A percentile compares a stretch with the other conserved stretches of the same genome.
Evolutionary conservation across 1,140 invertebrate genomes (phyloP).

Genomic region (Drosophila simulans): DNA sequence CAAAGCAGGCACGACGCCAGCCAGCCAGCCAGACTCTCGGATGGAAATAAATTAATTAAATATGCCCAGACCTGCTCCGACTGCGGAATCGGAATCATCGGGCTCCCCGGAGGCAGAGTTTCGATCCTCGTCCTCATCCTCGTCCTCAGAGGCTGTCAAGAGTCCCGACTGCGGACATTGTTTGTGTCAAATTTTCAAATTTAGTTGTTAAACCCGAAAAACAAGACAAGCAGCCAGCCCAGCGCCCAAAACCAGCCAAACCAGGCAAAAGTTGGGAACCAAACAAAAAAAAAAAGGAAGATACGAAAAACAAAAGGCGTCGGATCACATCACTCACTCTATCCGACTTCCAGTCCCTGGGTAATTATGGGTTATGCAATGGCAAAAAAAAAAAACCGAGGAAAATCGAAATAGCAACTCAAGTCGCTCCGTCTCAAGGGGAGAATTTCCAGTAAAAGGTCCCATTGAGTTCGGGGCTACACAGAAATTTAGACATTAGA

Average conservation of each 20-base stretch:
- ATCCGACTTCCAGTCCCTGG: slow-evolving; percentile 26
- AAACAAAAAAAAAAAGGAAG: slow-evolving; percentile 6
- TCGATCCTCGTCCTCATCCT: slow-evolving; percentile 14
- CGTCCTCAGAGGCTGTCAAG: slow-evolving; percentile 32
- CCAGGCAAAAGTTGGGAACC: slow-evolving; percentile 22
- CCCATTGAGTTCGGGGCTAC: slow-evolving; percentile 32
- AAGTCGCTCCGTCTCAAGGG: slow-evolving; percentile 18
- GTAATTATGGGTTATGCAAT: slow-evolving; percentile 73
- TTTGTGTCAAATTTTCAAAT: slow-evolving; percentile 82
- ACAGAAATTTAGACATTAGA: slow-evolving; percentile 81
- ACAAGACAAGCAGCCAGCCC: slow-evolving; percentile 66
- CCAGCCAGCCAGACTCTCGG: slow-evolving; percentile 53
- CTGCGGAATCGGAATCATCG: slow-evolving; percentile 22
- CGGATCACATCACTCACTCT: slow-evolving; percentile 65
- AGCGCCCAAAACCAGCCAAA: slow-evolving; percentile 48
- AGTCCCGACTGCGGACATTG: slow-evolving; percentile 53
- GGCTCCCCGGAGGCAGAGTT: slow-evolving; percentile 57
- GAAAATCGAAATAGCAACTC: slow-evolving; percentile 33
- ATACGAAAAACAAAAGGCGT: slow-evolving; percentile 67
- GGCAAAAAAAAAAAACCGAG: slow-evolving; percentile 53
- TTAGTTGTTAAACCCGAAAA: slow-evolving; percentile 83
- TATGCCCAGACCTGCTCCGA: slow-evolving; percentile 58
- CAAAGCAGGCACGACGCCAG: slow-evolving; percentile 65
- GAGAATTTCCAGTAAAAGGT: slow-evolving; percentile 40
- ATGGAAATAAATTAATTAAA: slow-evolving; percentile 82